Evolutionary conservation across 2,888 invertebrate species (phyloP).

Genomic region (Ethmia dodecea): DNA sequence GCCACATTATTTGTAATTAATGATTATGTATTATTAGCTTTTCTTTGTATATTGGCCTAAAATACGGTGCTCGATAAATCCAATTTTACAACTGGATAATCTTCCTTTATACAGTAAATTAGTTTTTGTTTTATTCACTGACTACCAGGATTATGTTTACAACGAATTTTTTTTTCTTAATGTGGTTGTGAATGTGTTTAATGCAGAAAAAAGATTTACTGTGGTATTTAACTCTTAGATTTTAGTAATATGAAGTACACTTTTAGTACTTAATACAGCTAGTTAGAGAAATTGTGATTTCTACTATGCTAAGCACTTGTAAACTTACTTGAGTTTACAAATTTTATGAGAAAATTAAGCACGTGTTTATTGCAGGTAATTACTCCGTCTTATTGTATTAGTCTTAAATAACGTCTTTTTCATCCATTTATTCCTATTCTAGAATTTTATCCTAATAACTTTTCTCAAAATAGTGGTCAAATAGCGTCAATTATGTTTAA

Average conservation of each 20-base stretch:
- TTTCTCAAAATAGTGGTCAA: constrained; percentile 4
- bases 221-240: constrained; percentile 37
- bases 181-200: constrained; percentile 54
- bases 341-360: constrained; percentile 25
- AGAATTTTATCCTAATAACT: not conserved
- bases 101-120: constrained; percentile 11
- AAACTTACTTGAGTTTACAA: constrained; percentile 31
- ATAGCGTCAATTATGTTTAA: not conserved
- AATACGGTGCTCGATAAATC: constrained; percentile 27
- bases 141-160: not conserved
- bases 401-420: constrained; percentile 3
- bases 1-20: not conserved
- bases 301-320: constrained; percentile 32
- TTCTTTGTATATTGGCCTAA: constrained; percentile 27
- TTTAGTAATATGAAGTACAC: constrained; percentile 33
- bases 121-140: no score
- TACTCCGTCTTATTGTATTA: constrained; percentile 39
- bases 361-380: constrained; percentile 39
- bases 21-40: not conserved
- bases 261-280: constrained; percentile 44
- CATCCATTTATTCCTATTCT: not conserved
- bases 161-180: constrained; percentile 26
- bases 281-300: constrained; percentile 45
- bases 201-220: constrained; percentile 23
- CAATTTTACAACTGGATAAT: constrained; percentile 14